These are phyloP conservation scores for Crotalus viridis DNA, from an alignment of 2,113 vertebrate species.

Conservation along the genomic window DNA sequence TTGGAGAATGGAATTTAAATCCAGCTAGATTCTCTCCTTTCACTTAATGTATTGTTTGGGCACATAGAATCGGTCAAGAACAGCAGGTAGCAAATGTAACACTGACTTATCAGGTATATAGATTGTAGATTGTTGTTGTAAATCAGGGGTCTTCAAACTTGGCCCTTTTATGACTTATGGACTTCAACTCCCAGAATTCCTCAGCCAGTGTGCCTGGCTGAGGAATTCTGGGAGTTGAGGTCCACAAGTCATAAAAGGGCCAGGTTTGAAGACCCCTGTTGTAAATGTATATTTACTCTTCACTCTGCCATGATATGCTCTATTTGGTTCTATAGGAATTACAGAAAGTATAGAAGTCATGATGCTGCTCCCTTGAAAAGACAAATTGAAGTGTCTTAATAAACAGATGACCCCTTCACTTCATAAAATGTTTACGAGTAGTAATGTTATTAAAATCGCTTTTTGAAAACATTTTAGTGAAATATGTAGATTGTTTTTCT, in stretches of 20 bases:
- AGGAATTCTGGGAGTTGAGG: too few relatives aligned
- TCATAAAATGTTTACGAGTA: neutral
- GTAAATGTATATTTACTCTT: neutral
- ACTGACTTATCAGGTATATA: neutral
- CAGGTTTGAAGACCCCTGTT: too few relatives aligned
- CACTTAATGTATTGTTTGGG: neutral
- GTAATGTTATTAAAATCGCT: slow-evolving; percentile 18
- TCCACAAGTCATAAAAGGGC: too few relatives aligned
- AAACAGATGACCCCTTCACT: slow-evolving; percentile 11
- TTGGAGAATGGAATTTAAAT: neutral
- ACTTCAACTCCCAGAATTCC: too few relatives aligned
- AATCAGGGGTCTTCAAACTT: too few relatives aligned
- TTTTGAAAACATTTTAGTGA: slow-evolving; percentile 20
- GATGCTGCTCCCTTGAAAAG: neutral
- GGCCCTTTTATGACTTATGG: too few relatives aligned
- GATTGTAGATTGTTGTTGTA: neutral
- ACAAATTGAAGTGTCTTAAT: neutral
- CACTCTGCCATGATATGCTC: neutral
- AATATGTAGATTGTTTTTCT: neutral
- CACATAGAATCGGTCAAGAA: neutral
- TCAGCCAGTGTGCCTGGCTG: too few relatives aligned
- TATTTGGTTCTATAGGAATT: neutral
- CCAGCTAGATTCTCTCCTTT: slow-evolving; percentile 14
- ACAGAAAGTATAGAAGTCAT: neutral
- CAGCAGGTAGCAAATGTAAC: neutral